Evolutionary conservation across 2,888 invertebrate genomes (phyloP), one percentile per base, ranked within the genome.

Genomic region (Syritta pipiens): DNA sequence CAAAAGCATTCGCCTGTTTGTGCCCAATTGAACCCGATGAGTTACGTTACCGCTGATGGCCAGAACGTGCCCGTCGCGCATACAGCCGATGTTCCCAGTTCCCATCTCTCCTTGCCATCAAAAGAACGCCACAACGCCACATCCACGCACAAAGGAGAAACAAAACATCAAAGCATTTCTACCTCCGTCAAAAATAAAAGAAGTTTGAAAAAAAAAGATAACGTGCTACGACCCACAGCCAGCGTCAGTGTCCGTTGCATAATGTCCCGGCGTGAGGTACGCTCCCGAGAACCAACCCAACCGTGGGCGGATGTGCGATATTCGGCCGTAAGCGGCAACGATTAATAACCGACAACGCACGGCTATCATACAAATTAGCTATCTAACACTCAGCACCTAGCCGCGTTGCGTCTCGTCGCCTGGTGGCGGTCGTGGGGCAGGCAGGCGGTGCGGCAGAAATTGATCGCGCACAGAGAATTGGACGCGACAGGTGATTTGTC

Each of bases 231-330:
- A 32, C 42, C 63, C 63, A 57, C 32, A 63, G 63, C 69, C 69
- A 69, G 19, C 32, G 71, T 63, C 59, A 77, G 71, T 53, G 71
- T 37, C 76, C 72, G 72, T 77, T 77, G 77, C 60, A 67, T 72
- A 67, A 77, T 72, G 77, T 5, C 53, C 51, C 59, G 40, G 48
- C 44, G 30, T 35, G 46, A 40, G 40, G 24, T 67, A n/a, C n/a
- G n/a, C n/a, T 74, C 62, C 30, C 30, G 37, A 62, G 60, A 68
- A 59, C 67, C 40, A n/a, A n/a, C n/a, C n/a, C n/a, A n/a, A 57
- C 79, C 51, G 79, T 79, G 79, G 79, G 74, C 79, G 79, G 79
- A 79, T 79, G 79, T 79, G 79, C 74, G 74, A 79, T 79, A 79
- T 46, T 79, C 74, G 74, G n/a, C n/a, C 68, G 60, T 51, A 74